A percentile compares a stretch with the other conserved stretches of the same genome.
Evolutionary conservation across 2,888 invertebrate species (phyloP).

Genomic region (Petrolisthes cinctipes): DNA sequence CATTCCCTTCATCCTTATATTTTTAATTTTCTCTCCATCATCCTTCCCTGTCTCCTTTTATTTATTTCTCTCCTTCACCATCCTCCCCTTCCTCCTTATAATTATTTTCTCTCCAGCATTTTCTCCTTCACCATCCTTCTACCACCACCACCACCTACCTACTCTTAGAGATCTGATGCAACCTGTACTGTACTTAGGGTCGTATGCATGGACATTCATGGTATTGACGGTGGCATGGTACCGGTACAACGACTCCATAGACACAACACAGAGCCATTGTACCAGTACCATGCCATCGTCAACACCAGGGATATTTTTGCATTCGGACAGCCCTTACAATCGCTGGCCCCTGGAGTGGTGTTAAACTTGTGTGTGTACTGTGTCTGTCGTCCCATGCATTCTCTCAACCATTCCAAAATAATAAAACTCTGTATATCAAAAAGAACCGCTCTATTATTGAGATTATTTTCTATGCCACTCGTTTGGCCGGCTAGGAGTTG

Average conservation of each 20-base stretch:
- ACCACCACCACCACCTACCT: background rate
- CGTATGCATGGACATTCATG: no score
- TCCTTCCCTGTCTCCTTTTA: background rate
- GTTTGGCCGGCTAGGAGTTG: background rate
- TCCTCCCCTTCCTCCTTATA: no score
- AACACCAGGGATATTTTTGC: no score
- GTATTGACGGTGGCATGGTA: no score
- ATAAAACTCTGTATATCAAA: constrained; percentile 8
- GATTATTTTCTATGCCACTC: background rate
- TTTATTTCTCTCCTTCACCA: background rate
- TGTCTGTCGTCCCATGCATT: background rate
- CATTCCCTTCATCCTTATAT: background rate
- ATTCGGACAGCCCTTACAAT: background rate
- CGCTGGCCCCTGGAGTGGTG: constrained; percentile 3
- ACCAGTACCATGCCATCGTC: no score
- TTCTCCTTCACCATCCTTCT: background rate
- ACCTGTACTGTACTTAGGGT: background rate
- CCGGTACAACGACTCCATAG: no score
- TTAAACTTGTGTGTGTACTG: background rate
- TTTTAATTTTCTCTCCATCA: background rate
- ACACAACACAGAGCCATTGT: no score
- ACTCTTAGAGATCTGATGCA: constrained; percentile 4
- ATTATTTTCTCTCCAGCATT: no score
- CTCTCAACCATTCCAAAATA: constrained; percentile 2
- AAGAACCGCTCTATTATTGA: constrained; percentile 1